Evolutionary conservation across 2,888 invertebrate genomes (phyloP), one percentile per base, ranked within the genome.

Genomic region (Aphodius granarius): DNA sequence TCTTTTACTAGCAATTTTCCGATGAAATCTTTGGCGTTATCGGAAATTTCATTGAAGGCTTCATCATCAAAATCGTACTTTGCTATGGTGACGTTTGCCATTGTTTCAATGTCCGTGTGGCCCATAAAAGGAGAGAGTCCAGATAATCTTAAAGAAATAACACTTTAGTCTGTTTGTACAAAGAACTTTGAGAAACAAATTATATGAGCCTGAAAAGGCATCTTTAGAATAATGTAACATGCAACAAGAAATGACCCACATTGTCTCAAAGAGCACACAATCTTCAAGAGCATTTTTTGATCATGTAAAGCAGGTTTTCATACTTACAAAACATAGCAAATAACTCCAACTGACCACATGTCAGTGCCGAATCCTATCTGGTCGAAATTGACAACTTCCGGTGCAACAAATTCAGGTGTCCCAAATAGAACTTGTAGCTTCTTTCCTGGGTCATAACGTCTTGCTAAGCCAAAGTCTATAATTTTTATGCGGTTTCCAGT

Each of bases 91-190:
- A 99, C 98, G 87, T 99, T 99, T n/a, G 96, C 96, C 94, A 99
- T 97, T 6, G 99, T 99, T 87, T 98, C 97, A 81, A 96, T 94
- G 87, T 99, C 99, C 70, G 95, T 97, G 85, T 97, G 96, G 0
- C 99, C 99, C 96, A 99, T 97, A 89, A 99, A 99, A 15, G 99
- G 99, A 5, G 98, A 99, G 77, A 99, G 89, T 4, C 99, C 99
- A 43, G 98, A 98, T 82, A 99, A 89, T 81, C 95, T 96, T 73
- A 23, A 76, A 75, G 43, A 70, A 72, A 72, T n/a, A 21, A 62
- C 6, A 62, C 13, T 13, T 9, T 62, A 62, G 13, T 65, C 19
- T 1, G 65, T 15, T 2, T 1, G 16, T 65, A 43, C 13, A 3
- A 43, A 43, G 13, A 43, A 43, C 6, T 43, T 1, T 9, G 43